Evolutionary conservation across 2,797 vertebrate genomes (phyloP).

Genomic region (Xenentodon cancila): DNA sequence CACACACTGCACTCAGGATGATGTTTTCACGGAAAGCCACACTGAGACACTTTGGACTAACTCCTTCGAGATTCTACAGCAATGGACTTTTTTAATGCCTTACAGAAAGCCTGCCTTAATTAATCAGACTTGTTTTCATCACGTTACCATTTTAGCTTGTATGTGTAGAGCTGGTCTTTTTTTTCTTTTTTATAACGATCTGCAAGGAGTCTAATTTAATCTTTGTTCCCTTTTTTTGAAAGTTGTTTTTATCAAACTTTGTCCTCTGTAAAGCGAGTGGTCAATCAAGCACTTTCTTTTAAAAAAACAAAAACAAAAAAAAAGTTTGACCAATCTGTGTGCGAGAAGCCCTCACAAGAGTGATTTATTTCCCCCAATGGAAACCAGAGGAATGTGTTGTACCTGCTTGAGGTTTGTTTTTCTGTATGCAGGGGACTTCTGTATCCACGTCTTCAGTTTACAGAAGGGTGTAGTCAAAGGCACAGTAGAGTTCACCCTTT

Average conservation of each 20-base stretch:
- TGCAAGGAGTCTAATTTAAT: constrained; percentile 71
- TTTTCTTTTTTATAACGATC: constrained; percentile 51
- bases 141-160: constrained; percentile 72
- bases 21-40: constrained; percentile 78
- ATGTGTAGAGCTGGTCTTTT: constrained; percentile 59
- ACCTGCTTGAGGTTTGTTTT: constrained; percentile 66
- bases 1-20: constrained; percentile 80
- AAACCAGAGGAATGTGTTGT: constrained; percentile 65
- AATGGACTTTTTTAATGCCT: constrained; percentile 84
- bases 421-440: constrained; percentile 56
- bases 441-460: constrained; percentile 70
- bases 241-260: constrained; percentile 70
- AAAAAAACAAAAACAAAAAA: constrained; percentile 2
- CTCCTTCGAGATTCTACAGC: constrained; percentile 78
- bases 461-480: constrained; percentile 70
- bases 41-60: constrained; percentile 84
- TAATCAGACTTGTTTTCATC: constrained; percentile 67
- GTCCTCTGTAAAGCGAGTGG: constrained; percentile 76
- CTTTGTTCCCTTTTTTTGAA: constrained; percentile 46
- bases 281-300: constrained; percentile 84
- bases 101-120: constrained; percentile 84
- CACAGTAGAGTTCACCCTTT: constrained; percentile 69
- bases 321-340: constrained; percentile 70
- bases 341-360: constrained; percentile 56
- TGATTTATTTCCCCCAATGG: constrained; percentile 40